Evolutionary conservation across 2,888 invertebrate species (phyloP), one percentile per base, ranked within the genome.

Genomic region (Strigamia transsilvanica): DNA sequence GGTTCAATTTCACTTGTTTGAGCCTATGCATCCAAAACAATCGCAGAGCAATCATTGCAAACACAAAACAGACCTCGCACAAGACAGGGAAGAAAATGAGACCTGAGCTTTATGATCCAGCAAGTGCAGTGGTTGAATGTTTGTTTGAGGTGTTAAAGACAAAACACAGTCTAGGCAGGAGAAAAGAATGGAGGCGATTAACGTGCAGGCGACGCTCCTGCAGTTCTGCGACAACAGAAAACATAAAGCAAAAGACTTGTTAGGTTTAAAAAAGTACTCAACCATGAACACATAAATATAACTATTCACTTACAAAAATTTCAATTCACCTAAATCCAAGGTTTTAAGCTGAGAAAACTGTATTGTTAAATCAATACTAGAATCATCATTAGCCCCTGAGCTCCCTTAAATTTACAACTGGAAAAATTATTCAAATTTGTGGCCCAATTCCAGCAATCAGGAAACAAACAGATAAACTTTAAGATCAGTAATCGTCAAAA

Each of bases 41-140:
- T 42, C 42, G 42, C 10, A 42, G 2, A 42, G 15, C 42, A 42
- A 42, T 42, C 10, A 42, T 42, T 42, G 42, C 42, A 13, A 42
- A 6, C 42, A 42, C 42, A 42, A 42, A 42, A 42, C 42, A 42
- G 42, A 42, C 42, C 42, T 13, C 7, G 42, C 42, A 42, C 42
- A 15, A 42, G 10, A 42, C 42, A 42, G 7, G 42, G 12, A 42
- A 42, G 10, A 42, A 42, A 42, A 42, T 41, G 18, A 21, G 61
- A 23, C 23, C 61, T 18, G 61, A 61, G 61, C 23, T 61, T 61
- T 61, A 61, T 61, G 61, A 23, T 61, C 21, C 23, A 61, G 61
- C 61, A 61, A 61, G 23, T 61, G 61, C 61, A 23, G 61, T 61
- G 61, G 61, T 61, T 23, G 23, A 21, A 23, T 61, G 61, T 61